phyloP scores from a whole-genome alignment of 2,113 vertebrate genomes.

The Protomyctophum bolini region DNA sequence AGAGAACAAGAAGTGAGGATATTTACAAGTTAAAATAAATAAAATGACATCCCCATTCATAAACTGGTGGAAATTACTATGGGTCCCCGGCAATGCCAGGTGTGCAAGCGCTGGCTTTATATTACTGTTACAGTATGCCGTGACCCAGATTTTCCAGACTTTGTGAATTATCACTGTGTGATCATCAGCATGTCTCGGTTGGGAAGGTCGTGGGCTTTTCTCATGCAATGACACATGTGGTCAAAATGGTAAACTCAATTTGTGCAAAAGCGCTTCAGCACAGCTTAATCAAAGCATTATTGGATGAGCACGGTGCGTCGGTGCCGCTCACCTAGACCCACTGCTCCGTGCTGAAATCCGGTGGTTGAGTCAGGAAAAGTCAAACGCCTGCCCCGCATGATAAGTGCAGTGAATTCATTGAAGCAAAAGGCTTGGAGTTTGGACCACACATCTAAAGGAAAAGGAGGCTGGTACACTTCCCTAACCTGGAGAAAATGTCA shows the following conservation, averaged over 20 bases:
- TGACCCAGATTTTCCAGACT: constrained; percentile 17
- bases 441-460: not conserved
- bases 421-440: no score
- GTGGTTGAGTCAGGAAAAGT: no score
- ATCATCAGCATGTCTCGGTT: constrained; percentile 28
- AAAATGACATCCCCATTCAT: constrained; percentile 2
- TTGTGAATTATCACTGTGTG: constrained; percentile 32
- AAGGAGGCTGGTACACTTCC: not conserved
- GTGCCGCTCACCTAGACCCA: not conserved
- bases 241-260: constrained; percentile 19
- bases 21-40: constrained; percentile 11
- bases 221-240: constrained; percentile 17
- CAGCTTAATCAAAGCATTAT: constrained; percentile 15
- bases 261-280: constrained; percentile 27
- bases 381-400: no score
- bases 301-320: not conserved
- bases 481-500: constrained; percentile 6
- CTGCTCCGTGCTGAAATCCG: not conserved
- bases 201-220: constrained; percentile 21
- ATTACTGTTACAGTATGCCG: constrained; percentile 5
- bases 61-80: constrained; percentile 18
- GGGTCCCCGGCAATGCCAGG: not conserved
- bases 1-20: constrained; percentile 26
- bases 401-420: no score
- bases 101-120: constrained; percentile 9